Evolutionary conservation across 2,113 vertebrate genomes (phyloP), one percentile per base, ranked within the genome.

Genomic region (Sorex fumeus): DNA sequence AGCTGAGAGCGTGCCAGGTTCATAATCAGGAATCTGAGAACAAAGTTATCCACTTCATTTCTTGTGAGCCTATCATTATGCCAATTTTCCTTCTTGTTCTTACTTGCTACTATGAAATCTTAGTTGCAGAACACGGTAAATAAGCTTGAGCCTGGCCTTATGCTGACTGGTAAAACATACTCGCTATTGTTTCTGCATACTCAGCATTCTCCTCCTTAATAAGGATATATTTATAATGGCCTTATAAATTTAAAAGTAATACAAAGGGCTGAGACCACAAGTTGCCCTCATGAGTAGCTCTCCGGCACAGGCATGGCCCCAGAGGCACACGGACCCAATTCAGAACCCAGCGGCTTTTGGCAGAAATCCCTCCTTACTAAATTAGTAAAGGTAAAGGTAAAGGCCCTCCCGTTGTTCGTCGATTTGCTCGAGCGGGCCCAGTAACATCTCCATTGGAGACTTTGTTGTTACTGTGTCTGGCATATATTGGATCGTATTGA

Each of bases 181-280:
- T 30, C 19, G 7, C 4, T 34, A 25, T 27, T 62, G 43, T 23
- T 8, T 92, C 27, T 50, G 66, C 57, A 21, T 28, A 53, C 30
- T 72, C 21, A 64, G 32, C n/a, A 43, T 21, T 45, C 77, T 64
- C 50, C 19, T 78, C 43, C 75, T 74, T 93, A 74, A 16, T 80
- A 28, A 74, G 19, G 5, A n/a, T 40, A n/a, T 67, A 12, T 45
- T 77, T 57, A 43, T 34, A 78, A 32, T 9, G 18, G 5, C 53
- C 50, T 76, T 21, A 23, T 88, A 69, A 76, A 89, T 85, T 79
- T 18, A 93, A 77, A 93, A 60, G 21, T 36, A 23, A 50, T 60
- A 40, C 40, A 40, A 40, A 40, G 40, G 7, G n/a, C n/a, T n/a
- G n/a, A n/a, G n/a, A n/a, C n/a, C n/a, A n/a, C n/a, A n/a, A n/a